Percentiles rank a stretch among this genome's conserved stretches.
Evolutionary conservation across 2,797 vertebrate species (phyloP).

Genomic region (Sebastes wilsoni): DNA sequence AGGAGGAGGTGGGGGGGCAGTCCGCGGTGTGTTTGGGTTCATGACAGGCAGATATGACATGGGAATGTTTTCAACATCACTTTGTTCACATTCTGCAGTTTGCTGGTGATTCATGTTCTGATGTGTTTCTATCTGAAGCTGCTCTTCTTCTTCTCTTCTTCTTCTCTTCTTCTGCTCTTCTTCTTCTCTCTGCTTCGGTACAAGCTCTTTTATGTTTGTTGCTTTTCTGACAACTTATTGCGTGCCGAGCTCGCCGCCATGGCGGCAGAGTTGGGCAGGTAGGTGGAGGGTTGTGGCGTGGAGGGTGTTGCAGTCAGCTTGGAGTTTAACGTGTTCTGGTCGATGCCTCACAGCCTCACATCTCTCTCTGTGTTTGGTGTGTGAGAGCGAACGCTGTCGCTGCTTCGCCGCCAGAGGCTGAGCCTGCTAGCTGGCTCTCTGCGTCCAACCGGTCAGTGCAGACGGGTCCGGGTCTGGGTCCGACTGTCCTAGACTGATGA

Average conservation of each 20-base stretch:
- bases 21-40: slow-evolving; percentile 56
- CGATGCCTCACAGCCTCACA: not conserved
- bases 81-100: slow-evolving; percentile 56
- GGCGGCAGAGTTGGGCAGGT: slow-evolving; percentile 41
- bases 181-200: not conserved
- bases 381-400: not conserved
- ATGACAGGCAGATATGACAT: slow-evolving; percentile 64
- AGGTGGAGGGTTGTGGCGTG: slow-evolving; percentile 35
- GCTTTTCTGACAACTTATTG: slow-evolving; percentile 66
- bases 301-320: slow-evolving; percentile 40
- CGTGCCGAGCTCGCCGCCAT: slow-evolving; percentile 37
- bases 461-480: slow-evolving; percentile 29
- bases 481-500: slow-evolving; percentile 64
- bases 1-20: slow-evolving; percentile 29
- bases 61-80: slow-evolving; percentile 58
- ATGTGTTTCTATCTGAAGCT: not conserved
- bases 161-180: no score
- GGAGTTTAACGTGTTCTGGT: slow-evolving; percentile 12
- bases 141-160: no score
- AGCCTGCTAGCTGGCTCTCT: slow-evolving; percentile 36
- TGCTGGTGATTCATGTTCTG: slow-evolving; percentile 24
- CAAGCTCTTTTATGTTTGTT: slow-evolving; percentile 31
- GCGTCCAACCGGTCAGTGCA: slow-evolving; percentile 34
- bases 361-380: slow-evolving; percentile 11
- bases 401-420: slow-evolving; percentile 21